Conservation (phyloP, 2,888 invertebrate genomes). For the Nebria salina region DNA sequence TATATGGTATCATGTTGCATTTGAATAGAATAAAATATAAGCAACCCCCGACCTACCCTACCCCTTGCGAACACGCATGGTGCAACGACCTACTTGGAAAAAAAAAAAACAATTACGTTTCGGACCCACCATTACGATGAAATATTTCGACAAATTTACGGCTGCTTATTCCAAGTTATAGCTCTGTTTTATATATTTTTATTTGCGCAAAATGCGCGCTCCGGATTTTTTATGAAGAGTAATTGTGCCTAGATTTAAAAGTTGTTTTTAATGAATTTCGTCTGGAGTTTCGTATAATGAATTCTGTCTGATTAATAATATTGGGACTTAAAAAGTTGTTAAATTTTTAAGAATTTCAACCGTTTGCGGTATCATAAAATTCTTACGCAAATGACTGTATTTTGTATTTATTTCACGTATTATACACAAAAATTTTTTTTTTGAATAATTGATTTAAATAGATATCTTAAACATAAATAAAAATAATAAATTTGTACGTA, state of each 20-base stretch:
- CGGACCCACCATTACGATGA: not conserved
- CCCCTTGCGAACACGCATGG: not conserved
- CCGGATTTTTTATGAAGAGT: conserved; percentile 38
- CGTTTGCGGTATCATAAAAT: not conserved
- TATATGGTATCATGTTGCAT: conserved; percentile 61
- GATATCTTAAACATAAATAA: not conserved
- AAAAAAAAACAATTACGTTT: not conserved
- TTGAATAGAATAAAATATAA: conserved; percentile 55
- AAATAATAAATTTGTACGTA: conserved; percentile 23
- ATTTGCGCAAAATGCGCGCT: conserved; percentile 23
- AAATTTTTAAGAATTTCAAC: not conserved
- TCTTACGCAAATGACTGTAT: not conserved
- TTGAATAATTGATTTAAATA: no score
- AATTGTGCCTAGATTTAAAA: conserved; percentile 38
- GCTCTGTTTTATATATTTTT: conserved; percentile 16
- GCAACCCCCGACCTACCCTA: conserved; percentile 15
- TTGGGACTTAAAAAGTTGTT: conserved; percentile 1
- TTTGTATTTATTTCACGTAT: no score
- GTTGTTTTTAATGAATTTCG: conserved; percentile 41
- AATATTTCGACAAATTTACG: not conserved
- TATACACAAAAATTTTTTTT: no score
- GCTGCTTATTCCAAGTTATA: not conserved
- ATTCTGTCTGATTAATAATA: conserved; percentile 23
- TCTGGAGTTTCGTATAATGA: conserved; percentile 37
- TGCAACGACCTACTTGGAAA: not conserved